phyloP scores from a whole-genome alignment of 1,140 invertebrate genomes.

The Xylocopa sonorina region DNA sequence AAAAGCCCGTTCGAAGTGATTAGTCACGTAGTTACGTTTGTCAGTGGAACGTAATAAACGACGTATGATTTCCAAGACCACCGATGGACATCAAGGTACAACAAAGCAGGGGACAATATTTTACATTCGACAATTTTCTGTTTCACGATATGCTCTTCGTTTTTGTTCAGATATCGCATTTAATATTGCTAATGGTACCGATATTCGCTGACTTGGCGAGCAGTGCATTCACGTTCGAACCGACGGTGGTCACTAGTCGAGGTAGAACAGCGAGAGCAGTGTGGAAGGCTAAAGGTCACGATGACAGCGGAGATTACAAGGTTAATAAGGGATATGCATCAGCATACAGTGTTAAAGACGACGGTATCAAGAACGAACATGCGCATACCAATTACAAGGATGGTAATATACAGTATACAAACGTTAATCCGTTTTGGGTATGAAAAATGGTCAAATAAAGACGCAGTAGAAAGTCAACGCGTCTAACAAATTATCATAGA shows the following conservation, averaged over 20 bases:
- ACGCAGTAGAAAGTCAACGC: too few species aligned
- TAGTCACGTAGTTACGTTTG: neutral
- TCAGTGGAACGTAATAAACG: neutral
- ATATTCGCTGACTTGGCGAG: slow-evolving; percentile 19
- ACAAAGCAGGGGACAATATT: neutral
- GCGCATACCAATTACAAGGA: slow-evolving; percentile 5
- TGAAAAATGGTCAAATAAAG: too few species aligned
- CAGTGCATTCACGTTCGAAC: slow-evolving; percentile 9
- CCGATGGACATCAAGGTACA: slow-evolving; percentile 13
- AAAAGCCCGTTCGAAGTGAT: neutral
- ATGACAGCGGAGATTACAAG: slow-evolving; percentile 29
- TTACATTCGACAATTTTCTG: neutral
- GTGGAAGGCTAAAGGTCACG: slow-evolving; percentile 21
- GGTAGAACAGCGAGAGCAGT: slow-evolving; percentile 9
- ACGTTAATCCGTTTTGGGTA: too few species aligned
- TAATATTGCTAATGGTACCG: slow-evolving; percentile 12
- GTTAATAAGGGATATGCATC: slow-evolving; percentile 37
- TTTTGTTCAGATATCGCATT: slow-evolving; percentile 9
- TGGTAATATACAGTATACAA: neutral
- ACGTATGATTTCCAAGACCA: neutral
- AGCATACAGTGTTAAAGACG: slow-evolving; percentile 7
- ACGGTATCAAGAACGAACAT: slow-evolving; percentile 10
- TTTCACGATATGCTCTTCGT: too few species aligned
- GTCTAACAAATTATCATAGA: too few species aligned
- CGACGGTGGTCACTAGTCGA: neutral